Percentiles rank a stretch among this genome's conserved stretches.
These are phyloP conservation scores for Poecilia velifera DNA, from an alignment of 2,797 vertebrate species.

Conservation along the genomic window DNA sequence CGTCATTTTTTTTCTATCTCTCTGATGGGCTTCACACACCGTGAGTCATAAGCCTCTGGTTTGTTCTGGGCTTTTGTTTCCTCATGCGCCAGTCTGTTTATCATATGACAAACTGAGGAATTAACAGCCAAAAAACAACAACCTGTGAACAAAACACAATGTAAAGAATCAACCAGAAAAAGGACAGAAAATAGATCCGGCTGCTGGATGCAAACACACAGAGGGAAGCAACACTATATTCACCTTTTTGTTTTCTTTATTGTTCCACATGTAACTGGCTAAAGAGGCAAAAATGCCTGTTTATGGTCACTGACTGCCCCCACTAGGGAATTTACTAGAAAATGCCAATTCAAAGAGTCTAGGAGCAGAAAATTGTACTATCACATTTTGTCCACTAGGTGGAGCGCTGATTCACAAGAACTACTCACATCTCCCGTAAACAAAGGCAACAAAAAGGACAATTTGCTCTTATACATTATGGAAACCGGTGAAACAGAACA, in stretches of 20 bases:
- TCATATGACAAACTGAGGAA: slow-evolving; percentile 40
- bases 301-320: neutral
- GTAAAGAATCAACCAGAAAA: slow-evolving; percentile 29
- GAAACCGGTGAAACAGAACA: neutral
- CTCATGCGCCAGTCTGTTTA: slow-evolving; percentile 13
- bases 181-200: slow-evolving; percentile 37
- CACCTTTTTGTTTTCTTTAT: slow-evolving; percentile 27
- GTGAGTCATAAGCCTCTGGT: slow-evolving; percentile 41
- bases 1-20: slow-evolving; percentile 20
- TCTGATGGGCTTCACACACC: slow-evolving; percentile 15
- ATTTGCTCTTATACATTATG: neutral
- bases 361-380: neutral
- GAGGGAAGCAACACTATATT: slow-evolving; percentile 11
- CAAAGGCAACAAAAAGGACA: neutral
- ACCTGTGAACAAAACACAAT: slow-evolving; percentile 38
- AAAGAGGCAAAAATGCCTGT: neutral
- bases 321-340: neutral
- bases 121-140: slow-evolving; percentile 40
- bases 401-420: slow-evolving; percentile 11
- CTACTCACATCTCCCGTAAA: neutral
- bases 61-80: slow-evolving; percentile 22
- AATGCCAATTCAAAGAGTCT: neutral
- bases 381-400: slow-evolving; percentile 55
- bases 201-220: slow-evolving; percentile 36
- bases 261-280: slow-evolving; percentile 12